Evolutionary conservation across 2,888 invertebrate genomes (phyloP).

Genomic region (Diplazon laetatorius): DNA sequence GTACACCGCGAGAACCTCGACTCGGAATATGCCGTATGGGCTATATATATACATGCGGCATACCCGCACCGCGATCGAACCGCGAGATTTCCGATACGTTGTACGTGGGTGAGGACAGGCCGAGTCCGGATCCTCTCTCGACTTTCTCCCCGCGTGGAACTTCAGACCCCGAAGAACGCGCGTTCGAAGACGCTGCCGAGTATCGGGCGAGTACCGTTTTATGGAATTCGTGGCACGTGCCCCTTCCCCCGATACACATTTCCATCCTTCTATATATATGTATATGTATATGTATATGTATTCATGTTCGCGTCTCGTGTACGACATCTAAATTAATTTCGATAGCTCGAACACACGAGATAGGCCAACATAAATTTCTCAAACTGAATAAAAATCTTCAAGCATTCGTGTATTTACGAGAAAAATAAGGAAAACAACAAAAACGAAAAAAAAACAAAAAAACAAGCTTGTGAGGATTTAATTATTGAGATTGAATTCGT

Average conservation of each 20-base stretch:
- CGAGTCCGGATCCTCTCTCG: slow-evolving; percentile 49
- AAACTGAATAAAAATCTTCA: not conserved
- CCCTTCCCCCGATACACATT: slow-evolving; percentile 48
- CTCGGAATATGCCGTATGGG: slow-evolving; percentile 3
- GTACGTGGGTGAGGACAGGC: slow-evolving; percentile 63
- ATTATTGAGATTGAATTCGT: not conserved
- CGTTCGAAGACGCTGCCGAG: slow-evolving; percentile 29
- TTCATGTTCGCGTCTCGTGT: slow-evolving; percentile 11
- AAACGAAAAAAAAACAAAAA: not conserved
- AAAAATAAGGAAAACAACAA: too few relatives aligned
- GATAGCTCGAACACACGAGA: not conserved
- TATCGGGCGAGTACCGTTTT: slow-evolving; percentile 37
- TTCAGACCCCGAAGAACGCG: slow-evolving; percentile 17
- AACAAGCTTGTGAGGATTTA: not conserved
- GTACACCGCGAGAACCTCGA: slow-evolving; percentile 33
- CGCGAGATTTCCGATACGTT: slow-evolving; percentile 15
- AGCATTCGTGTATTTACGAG: not conserved
- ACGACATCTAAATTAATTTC: slow-evolving; percentile 53
- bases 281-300: too few relatives aligned
- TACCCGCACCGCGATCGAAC: slow-evolving; percentile 27
- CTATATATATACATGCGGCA: slow-evolving; percentile 30
- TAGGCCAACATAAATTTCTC: not conserved
- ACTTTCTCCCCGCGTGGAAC: slow-evolving; percentile 57
- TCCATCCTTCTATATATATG: slow-evolving; percentile 20
- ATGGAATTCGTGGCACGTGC: slow-evolving; percentile 59